Conservation (phyloP, 2,888 invertebrate species). For the Agonum fuliginosum region DNA sequence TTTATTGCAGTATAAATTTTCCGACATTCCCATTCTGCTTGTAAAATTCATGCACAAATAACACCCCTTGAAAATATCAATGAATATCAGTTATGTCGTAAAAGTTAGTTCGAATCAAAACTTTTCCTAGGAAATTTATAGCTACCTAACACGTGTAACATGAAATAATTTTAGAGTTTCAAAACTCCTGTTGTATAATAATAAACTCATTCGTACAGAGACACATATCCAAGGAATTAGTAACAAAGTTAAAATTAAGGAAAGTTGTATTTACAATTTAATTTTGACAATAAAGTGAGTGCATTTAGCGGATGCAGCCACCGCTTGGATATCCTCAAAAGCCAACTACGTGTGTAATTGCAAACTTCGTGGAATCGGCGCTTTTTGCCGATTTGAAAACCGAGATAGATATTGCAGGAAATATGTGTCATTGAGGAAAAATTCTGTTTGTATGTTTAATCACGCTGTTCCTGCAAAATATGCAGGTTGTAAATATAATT, state of each 20-base stretch:
- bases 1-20: too few species aligned
- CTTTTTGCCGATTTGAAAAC: slow-evolving; percentile 25
- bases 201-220: background rate
- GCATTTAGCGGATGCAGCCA: background rate
- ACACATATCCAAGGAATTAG: slow-evolving; percentile 4
- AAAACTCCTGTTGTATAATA: too few species aligned
- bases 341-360: background rate
- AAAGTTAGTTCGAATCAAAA: too few species aligned
- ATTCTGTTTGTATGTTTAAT: background rate
- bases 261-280: slow-evolving; percentile 34
- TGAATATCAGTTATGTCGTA: too few species aligned
- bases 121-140: too few species aligned
- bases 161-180: background rate
- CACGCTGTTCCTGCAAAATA: background rate
- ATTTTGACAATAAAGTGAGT: slow-evolving; percentile 19
- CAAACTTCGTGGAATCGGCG: slow-evolving; percentile 8
- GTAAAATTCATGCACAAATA: too few species aligned
- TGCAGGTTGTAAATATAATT: slow-evolving; percentile 1
- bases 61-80: too few species aligned
- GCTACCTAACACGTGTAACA: background rate
- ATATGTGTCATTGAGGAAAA: slow-evolving; percentile 44
- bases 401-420: slow-evolving; percentile 47
- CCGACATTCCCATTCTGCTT: too few species aligned
- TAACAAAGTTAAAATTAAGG: slow-evolving; percentile 27
- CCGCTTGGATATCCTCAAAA: slow-evolving; percentile 14